phyloP scores from a whole-genome alignment of 2,888 invertebrate genomes.

The Dioctria linearis region DNA sequence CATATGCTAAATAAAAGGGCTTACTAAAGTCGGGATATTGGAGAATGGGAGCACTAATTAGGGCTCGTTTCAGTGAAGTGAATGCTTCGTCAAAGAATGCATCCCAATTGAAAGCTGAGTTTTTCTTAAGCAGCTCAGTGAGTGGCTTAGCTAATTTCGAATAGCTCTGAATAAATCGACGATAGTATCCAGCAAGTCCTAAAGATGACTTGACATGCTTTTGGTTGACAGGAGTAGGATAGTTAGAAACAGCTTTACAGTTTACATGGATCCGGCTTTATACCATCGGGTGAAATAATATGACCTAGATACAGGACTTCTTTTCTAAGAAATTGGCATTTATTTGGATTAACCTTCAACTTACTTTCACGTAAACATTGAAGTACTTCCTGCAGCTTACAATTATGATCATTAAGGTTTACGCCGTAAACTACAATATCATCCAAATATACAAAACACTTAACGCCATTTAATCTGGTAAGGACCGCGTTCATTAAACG shows the following conservation, averaged over 20 bases:
- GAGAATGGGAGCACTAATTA: too few relatives aligned
- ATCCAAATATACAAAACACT: constrained; percentile 54
- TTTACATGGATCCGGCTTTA: constrained; percentile 61
- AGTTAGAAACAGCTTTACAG: constrained; percentile 60
- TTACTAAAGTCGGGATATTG: too few relatives aligned
- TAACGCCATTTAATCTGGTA: constrained; percentile 62
- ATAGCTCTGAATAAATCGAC: constrained; percentile 62
- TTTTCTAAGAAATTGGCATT: constrained; percentile 61
- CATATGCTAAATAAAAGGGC: too few relatives aligned
- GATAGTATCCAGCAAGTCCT: constrained; percentile 50
- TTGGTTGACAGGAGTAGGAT: constrained; percentile 59
- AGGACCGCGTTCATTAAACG: constrained; percentile 66
- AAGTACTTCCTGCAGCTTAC: constrained; percentile 59
- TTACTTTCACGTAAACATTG: constrained; percentile 58
- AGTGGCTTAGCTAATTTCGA: too few relatives aligned
- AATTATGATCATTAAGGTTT: constrained; percentile 61
- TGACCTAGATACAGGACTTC: constrained; percentile 61
- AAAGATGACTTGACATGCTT: constrained; percentile 58
- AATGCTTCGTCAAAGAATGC: too few relatives aligned
- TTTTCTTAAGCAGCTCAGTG: too few relatives aligned
- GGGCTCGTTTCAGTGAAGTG: too few relatives aligned
- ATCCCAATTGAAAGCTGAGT: too few relatives aligned
- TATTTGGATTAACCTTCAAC: constrained; percentile 61
- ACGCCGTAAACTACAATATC: constrained; percentile 56
- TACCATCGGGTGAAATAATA: constrained; percentile 62